These are phyloP conservation scores for Agrochola lychnidis DNA, from an alignment of 2,888 invertebrate species.

Conservation along the genomic window DNA sequence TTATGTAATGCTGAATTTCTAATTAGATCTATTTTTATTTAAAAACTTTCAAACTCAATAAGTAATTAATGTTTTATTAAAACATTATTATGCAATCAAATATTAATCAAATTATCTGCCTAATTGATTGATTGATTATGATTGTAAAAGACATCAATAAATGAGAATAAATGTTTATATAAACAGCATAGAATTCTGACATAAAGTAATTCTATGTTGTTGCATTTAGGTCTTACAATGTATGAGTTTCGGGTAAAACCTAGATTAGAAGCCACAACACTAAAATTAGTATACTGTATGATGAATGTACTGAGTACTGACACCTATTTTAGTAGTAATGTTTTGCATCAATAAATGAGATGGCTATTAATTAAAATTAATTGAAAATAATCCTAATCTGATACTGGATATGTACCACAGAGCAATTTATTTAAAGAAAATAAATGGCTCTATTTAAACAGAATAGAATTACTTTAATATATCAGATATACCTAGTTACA, in stretches of 20 bases:
- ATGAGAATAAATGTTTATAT: background rate
- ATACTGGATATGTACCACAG: too few species aligned
- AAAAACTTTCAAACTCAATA: background rate
- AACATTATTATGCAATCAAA: conserved; percentile 6
- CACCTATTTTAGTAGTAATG: too few species aligned
- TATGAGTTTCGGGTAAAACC: background rate
- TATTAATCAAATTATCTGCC: conserved; percentile 5
- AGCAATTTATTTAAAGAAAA: too few species aligned
- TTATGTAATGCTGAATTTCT: background rate
- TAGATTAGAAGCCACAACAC: background rate
- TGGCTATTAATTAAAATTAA: too few species aligned
- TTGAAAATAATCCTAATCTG: too few species aligned
- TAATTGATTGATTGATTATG: conserved; percentile 10
- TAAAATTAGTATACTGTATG: too few species aligned
- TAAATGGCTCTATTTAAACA: too few species aligned
- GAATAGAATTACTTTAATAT: too few species aligned
- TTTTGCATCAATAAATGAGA: too few species aligned
- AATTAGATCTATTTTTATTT: background rate
- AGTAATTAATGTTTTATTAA: background rate
- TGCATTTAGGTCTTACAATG: background rate
- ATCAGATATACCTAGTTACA: too few species aligned
- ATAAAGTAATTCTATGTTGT: background rate
- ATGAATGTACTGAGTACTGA: too few species aligned
- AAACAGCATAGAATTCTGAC: background rate
- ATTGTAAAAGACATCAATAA: background rate